Evolutionary conservation across 1,140 invertebrate species (phyloP), one percentile per base, ranked within the genome.

Genomic region (Agrilus planipennis): DNA sequence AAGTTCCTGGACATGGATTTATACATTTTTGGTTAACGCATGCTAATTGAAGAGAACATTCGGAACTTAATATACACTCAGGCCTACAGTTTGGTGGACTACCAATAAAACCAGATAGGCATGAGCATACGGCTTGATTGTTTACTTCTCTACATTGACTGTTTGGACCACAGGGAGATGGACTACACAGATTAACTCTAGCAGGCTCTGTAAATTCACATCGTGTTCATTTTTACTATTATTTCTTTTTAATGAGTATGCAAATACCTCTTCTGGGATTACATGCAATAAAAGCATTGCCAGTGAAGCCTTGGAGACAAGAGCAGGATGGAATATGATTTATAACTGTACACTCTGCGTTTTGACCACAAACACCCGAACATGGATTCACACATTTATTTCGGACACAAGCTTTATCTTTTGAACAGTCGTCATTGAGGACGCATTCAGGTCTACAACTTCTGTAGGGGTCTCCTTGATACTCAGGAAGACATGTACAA

Each of bases 331-430:
- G 76, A 22, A 76, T 65, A 49, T 83, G 77, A 55, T 79, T 80
- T 22, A 76, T 70, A 2, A 81, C 79, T 50, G 70, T 67, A 54
- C 81, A 85, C 35, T 70, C 51, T 10, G 80, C 79, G 53, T 74
- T 76, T 37, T 67, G 51, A 18, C 76, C 79, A 60, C 80, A 84
- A 22, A 73, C 76, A 30, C 72, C 74, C 25, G 69, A 62, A 55
- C 81, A 84, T 42, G 79, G 79, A 57, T 83, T 72, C 3, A 64
- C 46, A 54, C 82, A 86, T 63, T 79, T 83, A 46, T 78, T 77
- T 44, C 65, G 68, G 2, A 72, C 62, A 54, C 83, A 86, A 7
- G 81, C 76, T 55, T 69, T 71, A 45, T 81, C 65, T 50, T 68
- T 67, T 15, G 74, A 53, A 62, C 82, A 86, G 49, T 82, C 79